Evolutionary conservation across 1,140 invertebrate species (phyloP).

Genomic region (Bombus sibiricus): DNA sequence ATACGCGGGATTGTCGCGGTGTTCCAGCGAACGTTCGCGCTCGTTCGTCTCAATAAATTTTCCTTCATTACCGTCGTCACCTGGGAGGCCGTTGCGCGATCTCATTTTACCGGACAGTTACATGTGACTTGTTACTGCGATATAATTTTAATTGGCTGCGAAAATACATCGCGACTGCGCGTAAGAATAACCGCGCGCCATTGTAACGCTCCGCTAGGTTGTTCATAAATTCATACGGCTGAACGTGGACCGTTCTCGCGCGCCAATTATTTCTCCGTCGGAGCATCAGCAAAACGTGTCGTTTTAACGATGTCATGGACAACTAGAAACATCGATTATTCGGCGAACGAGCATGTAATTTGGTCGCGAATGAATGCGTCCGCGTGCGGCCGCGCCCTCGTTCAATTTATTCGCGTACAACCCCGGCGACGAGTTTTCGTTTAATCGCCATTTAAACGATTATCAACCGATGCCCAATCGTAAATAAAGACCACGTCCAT

Average conservation of each 20-base stretch:
- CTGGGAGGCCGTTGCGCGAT: slow-evolving; percentile 10
- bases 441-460: slow-evolving; percentile 40
- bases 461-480: not conserved
- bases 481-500: not conserved
- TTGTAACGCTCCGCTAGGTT: not conserved
- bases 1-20: slow-evolving; percentile 9
- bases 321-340: slow-evolving; percentile 48
- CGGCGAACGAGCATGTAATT: slow-evolving; percentile 51
- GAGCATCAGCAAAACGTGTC: slow-evolving; percentile 29
- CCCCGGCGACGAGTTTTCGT: not conserved
- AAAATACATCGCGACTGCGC: slow-evolving; percentile 16
- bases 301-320: slow-evolving; percentile 50
- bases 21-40: slow-evolving; percentile 13
- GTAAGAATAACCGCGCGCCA: slow-evolving; percentile 31
- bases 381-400: not conserved
- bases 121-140: slow-evolving; percentile 47
- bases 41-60: slow-evolving; percentile 64
- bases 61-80: slow-evolving; percentile 55
- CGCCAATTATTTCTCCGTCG: slow-evolving; percentile 38
- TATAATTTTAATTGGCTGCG: slow-evolving; percentile 64
- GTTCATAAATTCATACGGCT: slow-evolving; percentile 47
- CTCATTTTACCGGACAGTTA: slow-evolving; percentile 57
- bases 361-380: slow-evolving; percentile 26
- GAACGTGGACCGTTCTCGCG: not conserved
- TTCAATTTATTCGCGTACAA: slow-evolving; percentile 17